Evolutionary conservation across 1,140 invertebrate genomes (phyloP), one percentile per base, ranked within the genome.

Genomic region (Drosophila teissieri): DNA sequence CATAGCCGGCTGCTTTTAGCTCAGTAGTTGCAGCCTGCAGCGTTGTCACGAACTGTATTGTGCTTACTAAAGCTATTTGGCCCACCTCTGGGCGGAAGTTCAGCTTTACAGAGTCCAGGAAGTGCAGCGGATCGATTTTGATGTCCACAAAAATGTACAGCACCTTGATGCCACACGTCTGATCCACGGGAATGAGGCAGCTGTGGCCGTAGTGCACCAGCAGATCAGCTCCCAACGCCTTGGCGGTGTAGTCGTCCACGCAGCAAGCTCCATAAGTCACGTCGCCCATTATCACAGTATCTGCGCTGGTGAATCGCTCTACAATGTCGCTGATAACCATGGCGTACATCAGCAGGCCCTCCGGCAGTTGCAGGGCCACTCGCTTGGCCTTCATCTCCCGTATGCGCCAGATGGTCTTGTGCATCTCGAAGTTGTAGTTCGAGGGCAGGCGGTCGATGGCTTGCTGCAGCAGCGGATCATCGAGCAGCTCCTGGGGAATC

Each of bases 381-480:
- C 95, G 94, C 93, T 97, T 98, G 1, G 97, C 95, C 69, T 95
- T 94, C 22, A 95, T 93, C 91, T 97, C 95, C 69, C 95, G 93
- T 72, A 99, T 98, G 90, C 97, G 95, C 98, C 98, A 99, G 92
- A 99, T 96, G 0, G 98, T 99, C 93, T 99, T 99, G 45, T 96
- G 97, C 80, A 99, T 95, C 95, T 99, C 99, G 93, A 99, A 99
- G 93, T 99, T 99, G 91, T 99, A 99, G 94, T 99, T 99, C 14
- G 94, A 91, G 8, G 99, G 99, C 49, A 99, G 93, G 49, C 93
- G 92, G 76, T 94, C 93, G 58, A 96, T 95, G 4, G 96, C 96
- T 88, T 94, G 93, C 80, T 96, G 95, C 44, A 98, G 91, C 70
- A 95, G 78, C 8, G 95, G 94, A 94, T 99, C 95, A 84, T 98